Conservation (phyloP, 2,797 vertebrate genomes). For the Danio aesculapii region DNA sequence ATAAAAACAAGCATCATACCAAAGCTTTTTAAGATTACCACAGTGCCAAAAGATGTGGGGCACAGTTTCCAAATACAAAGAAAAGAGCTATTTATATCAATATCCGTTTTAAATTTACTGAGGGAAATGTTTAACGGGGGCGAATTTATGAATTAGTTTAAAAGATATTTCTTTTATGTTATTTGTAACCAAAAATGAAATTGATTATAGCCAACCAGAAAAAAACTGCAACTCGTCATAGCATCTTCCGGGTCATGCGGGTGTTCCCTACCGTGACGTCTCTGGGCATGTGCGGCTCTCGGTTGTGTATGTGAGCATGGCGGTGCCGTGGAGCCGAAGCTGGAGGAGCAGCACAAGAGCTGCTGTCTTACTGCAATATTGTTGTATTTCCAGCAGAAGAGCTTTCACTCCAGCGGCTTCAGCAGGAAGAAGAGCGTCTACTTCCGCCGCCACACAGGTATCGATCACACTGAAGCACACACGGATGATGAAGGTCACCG, state of each 20-base stretch:
- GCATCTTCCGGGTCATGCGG: background rate
- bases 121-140: too few species aligned
- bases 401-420: slow-evolving; percentile 23
- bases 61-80: too few species aligned
- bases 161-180: too few species aligned
- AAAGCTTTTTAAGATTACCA: too few species aligned
- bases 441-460: slow-evolving; percentile 11
- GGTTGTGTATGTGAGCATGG: slow-evolving; percentile 70
- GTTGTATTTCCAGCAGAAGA: slow-evolving; percentile 50
- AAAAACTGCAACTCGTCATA: too few species aligned
- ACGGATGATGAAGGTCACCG: slow-evolving; percentile 32
- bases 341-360: slow-evolving; percentile 56
- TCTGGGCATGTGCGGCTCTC: background rate
- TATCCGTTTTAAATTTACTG: too few species aligned
- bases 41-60: too few species aligned
- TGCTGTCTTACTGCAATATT: slow-evolving; percentile 32
- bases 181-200: too few species aligned
- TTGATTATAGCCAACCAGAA: too few species aligned
- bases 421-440: slow-evolving; percentile 11
- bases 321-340: slow-evolving; percentile 71
- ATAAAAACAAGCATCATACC: too few species aligned
- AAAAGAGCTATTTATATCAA: too few species aligned
- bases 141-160: too few species aligned
- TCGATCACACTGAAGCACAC: background rate
- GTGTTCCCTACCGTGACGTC: slow-evolving; percentile 10